Evolutionary conservation across 2,113 vertebrate genomes (phyloP).

Genomic region (Cygnus buccinator): DNA sequence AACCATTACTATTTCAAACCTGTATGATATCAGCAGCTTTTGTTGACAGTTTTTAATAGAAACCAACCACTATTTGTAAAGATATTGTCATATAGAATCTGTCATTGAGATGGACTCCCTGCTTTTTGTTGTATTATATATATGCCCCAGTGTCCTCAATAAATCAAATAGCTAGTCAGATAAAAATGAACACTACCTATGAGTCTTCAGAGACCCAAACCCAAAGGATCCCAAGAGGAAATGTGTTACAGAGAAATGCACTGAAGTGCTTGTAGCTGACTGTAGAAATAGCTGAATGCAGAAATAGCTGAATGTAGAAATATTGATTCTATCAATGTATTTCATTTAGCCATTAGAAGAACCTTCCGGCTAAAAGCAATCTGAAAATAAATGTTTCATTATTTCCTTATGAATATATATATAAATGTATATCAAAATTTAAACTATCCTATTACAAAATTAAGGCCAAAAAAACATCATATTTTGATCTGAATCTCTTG

Average conservation of each 20-base stretch:
- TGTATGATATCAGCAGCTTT: background rate
- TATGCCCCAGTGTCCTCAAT: background rate
- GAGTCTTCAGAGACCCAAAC: background rate
- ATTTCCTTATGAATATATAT: background rate
- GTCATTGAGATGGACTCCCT: background rate
- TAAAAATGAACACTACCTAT: background rate
- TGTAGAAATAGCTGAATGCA: no score
- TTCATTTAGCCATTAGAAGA: background rate
- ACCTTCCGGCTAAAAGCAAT: background rate
- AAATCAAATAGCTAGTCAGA: background rate
- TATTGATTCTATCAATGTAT: background rate
- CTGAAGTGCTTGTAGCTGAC: background rate
- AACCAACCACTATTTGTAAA: background rate
- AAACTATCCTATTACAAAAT: background rate
- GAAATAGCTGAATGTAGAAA: background rate
- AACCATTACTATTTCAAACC: background rate
- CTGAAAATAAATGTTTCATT: background rate
- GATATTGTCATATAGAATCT: background rate
- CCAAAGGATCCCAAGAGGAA: background rate
- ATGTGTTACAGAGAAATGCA: background rate
- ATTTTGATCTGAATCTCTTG: background rate
- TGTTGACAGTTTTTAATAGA: background rate
- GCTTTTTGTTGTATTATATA: background rate
- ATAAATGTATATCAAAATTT: accelerated
- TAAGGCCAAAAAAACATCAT: background rate